Conservation (phyloP, 2,888 invertebrate species). For the Dolomedes plantarius region DNA sequence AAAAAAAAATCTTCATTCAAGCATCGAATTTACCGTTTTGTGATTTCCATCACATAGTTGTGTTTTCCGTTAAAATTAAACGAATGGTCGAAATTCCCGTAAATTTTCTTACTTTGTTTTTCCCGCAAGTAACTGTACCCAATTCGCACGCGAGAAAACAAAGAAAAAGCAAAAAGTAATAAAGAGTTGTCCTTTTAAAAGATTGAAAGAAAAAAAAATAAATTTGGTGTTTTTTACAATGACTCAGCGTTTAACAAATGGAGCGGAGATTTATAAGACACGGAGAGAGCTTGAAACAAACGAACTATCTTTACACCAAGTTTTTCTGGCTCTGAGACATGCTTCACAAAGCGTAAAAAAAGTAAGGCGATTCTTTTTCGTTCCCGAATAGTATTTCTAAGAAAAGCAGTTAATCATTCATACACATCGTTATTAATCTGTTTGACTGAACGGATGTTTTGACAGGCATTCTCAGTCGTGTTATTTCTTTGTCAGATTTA, state of each 20-base stretch:
- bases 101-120: background rate
- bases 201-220: no score
- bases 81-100: background rate
- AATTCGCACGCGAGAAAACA: background rate
- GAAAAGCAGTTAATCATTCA: background rate
- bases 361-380: background rate
- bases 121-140: background rate
- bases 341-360: conserved; percentile 48
- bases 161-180: background rate
- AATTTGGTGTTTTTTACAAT: background rate
- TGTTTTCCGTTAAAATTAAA: conserved; percentile 1
- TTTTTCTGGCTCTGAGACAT: conserved; percentile 20
- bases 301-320: background rate
- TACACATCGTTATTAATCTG: background rate
- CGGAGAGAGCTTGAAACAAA: conserved; percentile 4
- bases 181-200: background rate
- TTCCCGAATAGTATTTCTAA: conserved; percentile 18
- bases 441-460: no score
- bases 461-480: no score
- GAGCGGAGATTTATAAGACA: conserved; percentile 32
- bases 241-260: conserved; percentile 32
- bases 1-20: background rate
- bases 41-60: background rate
- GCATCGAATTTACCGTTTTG: background rate
- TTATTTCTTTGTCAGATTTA: no score